Evolutionary conservation across 2,113 vertebrate genomes (phyloP).

Genomic region (Mustela lutreola): DNA sequence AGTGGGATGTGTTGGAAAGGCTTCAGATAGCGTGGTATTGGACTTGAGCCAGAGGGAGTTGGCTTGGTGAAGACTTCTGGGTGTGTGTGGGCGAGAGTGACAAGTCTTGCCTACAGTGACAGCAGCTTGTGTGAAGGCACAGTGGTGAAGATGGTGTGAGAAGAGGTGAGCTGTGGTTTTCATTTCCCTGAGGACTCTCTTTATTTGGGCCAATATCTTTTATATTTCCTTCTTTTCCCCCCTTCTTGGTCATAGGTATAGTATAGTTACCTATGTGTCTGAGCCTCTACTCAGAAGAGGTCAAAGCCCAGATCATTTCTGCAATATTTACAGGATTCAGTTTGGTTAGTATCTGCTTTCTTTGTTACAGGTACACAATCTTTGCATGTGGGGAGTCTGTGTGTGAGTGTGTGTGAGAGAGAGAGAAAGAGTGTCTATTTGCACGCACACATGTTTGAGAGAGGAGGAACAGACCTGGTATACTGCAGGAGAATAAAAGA

Average conservation of each 20-base stretch:
- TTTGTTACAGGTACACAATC: background rate
- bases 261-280: background rate
- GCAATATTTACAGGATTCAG: accelerated
- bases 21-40: background rate
- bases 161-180: background rate
- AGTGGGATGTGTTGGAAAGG: background rate
- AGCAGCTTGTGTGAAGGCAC: background rate
- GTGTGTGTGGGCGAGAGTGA: background rate
- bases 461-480: background rate
- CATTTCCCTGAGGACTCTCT: background rate
- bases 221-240: background rate
- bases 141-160: background rate
- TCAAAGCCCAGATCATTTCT: background rate
- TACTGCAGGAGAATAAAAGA: background rate
- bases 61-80: background rate
- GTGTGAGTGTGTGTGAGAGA: accelerated
- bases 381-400: background rate
- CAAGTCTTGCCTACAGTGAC: background rate
- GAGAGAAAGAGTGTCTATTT: background rate
- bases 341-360: background rate
- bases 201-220: background rate
- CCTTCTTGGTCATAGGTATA: background rate
- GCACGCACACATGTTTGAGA: accelerated
- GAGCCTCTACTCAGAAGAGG: background rate
- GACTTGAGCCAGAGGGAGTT: background rate